Conservation (phyloP, 2,797 vertebrate species). For the Notoglanidium macrostoma region DNA sequence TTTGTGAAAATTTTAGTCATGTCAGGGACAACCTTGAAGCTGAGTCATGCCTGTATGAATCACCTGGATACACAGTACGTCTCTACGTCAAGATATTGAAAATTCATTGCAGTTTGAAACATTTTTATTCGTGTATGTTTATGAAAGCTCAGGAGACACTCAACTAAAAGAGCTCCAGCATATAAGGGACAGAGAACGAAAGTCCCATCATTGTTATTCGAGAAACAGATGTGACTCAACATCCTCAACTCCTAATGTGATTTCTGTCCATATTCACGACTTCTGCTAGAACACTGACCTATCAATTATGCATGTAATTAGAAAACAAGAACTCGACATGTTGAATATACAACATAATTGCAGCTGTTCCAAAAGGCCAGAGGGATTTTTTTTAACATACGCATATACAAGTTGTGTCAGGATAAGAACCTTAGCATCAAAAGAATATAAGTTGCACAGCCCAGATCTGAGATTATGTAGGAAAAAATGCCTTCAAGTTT, state of each 20-base stretch:
- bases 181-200: not conserved
- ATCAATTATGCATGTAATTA: slow-evolving; percentile 44
- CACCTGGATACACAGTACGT: not conserved
- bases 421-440: not conserved
- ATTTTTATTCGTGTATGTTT: not conserved
- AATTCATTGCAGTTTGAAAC: not conserved
- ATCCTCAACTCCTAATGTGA: not conserved
- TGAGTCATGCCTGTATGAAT: not conserved
- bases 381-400: not conserved
- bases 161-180: not conserved
- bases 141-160: not conserved
- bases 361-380: slow-evolving; percentile 12
- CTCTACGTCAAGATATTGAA: not conserved
- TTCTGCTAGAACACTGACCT: not conserved
- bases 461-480: not conserved
- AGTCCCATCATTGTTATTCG: not conserved
- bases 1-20: not conserved
- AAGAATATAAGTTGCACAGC: not conserved
- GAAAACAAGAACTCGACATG: not conserved
- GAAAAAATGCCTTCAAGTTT: too few species aligned
- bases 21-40: not conserved
- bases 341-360: slow-evolving; percentile 25
- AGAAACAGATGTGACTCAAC: not conserved
- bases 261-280: slow-evolving; percentile 30
- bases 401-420: not conserved